Percentiles rank a stretch among this genome's conserved stretches.
Evolutionary conservation across 2,888 invertebrate genomes (phyloP).

Genomic region (Hydraecia micacea): DNA sequence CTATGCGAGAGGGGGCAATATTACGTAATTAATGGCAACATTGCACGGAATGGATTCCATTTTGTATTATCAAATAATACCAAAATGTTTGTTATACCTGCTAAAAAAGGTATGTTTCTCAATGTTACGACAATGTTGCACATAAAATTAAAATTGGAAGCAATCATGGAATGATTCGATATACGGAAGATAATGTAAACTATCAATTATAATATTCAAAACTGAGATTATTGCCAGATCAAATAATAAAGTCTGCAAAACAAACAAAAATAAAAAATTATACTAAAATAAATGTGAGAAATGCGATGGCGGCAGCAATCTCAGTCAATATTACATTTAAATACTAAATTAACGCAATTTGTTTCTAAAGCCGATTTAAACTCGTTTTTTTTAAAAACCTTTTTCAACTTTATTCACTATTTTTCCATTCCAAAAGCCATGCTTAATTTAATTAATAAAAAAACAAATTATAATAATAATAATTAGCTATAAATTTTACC

Average conservation of each 20-base stretch:
- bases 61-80: slow-evolving; percentile 42
- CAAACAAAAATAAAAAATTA: slow-evolving; percentile 62
- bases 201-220: slow-evolving; percentile 70
- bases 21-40: slow-evolving; percentile 36
- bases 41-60: slow-evolving; percentile 27
- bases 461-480: slow-evolving; percentile 45
- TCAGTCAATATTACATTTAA: slow-evolving; percentile 70
- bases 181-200: slow-evolving; percentile 77
- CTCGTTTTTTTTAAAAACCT: slow-evolving; percentile 50
- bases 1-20: slow-evolving; percentile 24
- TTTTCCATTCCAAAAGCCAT: slow-evolving; percentile 47
- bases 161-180: slow-evolving; percentile 84
- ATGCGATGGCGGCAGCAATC: slow-evolving; percentile 69
- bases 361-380: slow-evolving; percentile 62
- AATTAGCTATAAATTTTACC: slow-evolving; percentile 50
- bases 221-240: slow-evolving; percentile 80
- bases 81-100: slow-evolving; percentile 14
- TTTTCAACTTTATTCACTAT: slow-evolving; percentile 9
- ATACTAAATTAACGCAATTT: slow-evolving; percentile 65
- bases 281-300: slow-evolving; percentile 61
- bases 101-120: neutral
- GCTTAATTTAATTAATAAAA: slow-evolving; percentile 42
- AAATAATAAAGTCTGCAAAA: slow-evolving; percentile 65
- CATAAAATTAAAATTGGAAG: slow-evolving; percentile 76
- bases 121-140: slow-evolving; percentile 40